Evolutionary conservation across 2,113 vertebrate genomes (phyloP), one percentile per base, ranked within the genome.

Genomic region (Bubo bubo): DNA sequence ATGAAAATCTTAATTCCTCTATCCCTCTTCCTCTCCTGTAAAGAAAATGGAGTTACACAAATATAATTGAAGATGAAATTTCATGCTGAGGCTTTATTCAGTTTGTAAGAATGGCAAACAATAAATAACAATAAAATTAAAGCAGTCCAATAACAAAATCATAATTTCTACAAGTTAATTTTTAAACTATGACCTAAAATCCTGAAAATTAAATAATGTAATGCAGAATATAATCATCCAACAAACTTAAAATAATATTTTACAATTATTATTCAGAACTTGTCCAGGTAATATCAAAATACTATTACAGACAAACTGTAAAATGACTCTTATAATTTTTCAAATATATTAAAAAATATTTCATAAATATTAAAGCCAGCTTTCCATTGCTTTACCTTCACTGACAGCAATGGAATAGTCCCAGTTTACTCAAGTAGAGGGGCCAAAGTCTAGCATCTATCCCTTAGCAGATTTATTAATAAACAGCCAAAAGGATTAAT

Each of bases 21-120:
- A 63, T 70, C 77, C 13, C 37, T 93, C 88, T 79, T 95, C 92
- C 88, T 93, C 76, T 86, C 24, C 95, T 93, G 72, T 86, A 92
- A 91, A 89, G 86, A 93, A 96, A 97, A 97, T 88, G 76, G 58
- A 88, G 88, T 97, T 95, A 95, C 9, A 4, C 43, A 81, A 84
- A 88, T 80, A 43, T 67, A 95, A 95, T 35, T 73, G 63, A 88
- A 83, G 92, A 90, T 86, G 75, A 92, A 91, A 88, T 97, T 95
- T 91, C 95, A 91, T 59, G 67, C 88, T 67, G 59, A 83, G 39
- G 32, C 52, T 91, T 94, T 74, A 93, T 81, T 92, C 59, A 6
- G 4, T 92, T 77, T 77, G 50, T 77, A 91, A 56, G 37, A 92
- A 94, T 30, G 37, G 32, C 17, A 94, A 95, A 88, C 34, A 71